These are phyloP conservation scores for Anas platyrhynchos DNA, from an alignment of 2,113 vertebrate genomes.

Conservation along the genomic window DNA sequence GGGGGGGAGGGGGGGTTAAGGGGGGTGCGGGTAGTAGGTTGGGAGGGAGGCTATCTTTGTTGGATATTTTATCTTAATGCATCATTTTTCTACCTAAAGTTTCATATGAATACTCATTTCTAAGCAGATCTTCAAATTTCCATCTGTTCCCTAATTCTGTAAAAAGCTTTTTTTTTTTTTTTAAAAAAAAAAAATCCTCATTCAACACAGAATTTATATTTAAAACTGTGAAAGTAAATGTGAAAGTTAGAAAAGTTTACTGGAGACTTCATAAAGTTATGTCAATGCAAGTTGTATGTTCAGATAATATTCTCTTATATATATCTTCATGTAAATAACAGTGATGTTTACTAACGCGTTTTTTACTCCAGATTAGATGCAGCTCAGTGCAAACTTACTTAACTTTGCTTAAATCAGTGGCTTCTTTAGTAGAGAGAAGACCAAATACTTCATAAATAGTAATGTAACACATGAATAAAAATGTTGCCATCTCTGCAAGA, in stretches of 20 bases:
- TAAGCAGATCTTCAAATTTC: slow-evolving; percentile 29
- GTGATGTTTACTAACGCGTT: neutral
- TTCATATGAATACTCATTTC: slow-evolving; percentile 11
- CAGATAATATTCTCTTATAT: neutral
- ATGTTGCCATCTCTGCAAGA: neutral
- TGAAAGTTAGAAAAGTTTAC: neutral
- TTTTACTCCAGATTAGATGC: neutral
- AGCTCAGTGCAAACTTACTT: neutral
- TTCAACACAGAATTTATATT: neutral
- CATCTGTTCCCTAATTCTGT: slow-evolving; percentile 34
- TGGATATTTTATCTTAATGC: neutral
- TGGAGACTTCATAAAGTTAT: neutral
- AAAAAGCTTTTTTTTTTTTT: neutral
- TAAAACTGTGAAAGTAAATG: neutral
- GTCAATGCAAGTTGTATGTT: neutral
- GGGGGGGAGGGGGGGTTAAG: too few relatives aligned
- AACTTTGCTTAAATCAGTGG: neutral
- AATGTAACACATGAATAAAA: neutral
- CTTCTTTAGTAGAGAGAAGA: neutral
- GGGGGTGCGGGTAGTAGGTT: too few relatives aligned
- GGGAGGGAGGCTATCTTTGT: neutral
- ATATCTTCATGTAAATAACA: neutral
- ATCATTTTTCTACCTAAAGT: neutral
- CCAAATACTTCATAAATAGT: neutral
- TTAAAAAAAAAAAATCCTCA: neutral